These are phyloP conservation scores for Xylocopa sonorina DNA, from an alignment of 1,140 invertebrate genomes.

Conservation along the genomic window DNA sequence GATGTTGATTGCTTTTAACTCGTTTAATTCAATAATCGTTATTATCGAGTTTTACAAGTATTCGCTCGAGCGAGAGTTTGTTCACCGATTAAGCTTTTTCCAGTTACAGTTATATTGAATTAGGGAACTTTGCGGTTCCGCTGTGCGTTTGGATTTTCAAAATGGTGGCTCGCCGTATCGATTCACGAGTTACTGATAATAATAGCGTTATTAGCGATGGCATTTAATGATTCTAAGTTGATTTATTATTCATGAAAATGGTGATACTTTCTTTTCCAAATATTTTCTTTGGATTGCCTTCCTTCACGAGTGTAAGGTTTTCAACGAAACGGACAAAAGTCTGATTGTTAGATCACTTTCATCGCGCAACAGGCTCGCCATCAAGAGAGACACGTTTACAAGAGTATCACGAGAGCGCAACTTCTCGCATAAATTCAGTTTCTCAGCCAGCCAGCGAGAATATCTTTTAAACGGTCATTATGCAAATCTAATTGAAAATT, in stretches of 20 bases:
- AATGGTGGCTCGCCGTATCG: no score
- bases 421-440: slow-evolving; percentile 11
- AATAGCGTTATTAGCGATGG: background rate
- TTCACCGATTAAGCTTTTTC: background rate
- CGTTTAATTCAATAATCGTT: background rate
- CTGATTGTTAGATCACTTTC: background rate
- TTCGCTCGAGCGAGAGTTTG: background rate
- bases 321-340: background rate
- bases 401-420: background rate
- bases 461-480: slow-evolving; percentile 24
- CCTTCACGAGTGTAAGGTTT: background rate
- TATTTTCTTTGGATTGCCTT: background rate
- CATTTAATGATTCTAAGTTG: background rate
- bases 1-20: background rate
- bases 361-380: background rate
- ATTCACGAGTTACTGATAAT: no score
- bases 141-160: background rate
- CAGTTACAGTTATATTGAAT: background rate
- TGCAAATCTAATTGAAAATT: slow-evolving; percentile 51
- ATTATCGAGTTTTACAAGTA: background rate
- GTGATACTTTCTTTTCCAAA: no score
- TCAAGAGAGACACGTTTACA: background rate
- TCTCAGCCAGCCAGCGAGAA: background rate
- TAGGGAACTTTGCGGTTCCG: background rate
- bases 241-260: no score